Conservation (phyloP, 2,888 invertebrate genomes). For the Epistrophe eligans region DNA sequence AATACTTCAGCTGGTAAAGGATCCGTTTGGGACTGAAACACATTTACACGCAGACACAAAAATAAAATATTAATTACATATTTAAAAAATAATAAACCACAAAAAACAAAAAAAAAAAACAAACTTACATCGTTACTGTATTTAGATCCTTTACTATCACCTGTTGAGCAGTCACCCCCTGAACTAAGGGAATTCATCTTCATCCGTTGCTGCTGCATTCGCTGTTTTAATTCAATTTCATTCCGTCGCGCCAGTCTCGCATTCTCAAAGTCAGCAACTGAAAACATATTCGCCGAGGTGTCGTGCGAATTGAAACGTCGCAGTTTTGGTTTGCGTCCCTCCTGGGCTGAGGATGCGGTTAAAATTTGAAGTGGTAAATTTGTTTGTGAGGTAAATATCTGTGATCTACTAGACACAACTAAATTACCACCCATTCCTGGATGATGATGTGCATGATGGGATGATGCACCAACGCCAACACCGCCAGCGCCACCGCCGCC, state of each 20-base stretch:
- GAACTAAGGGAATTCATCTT: constrained; percentile 82
- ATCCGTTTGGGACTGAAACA: constrained; percentile 80
- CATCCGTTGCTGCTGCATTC: constrained; percentile 81
- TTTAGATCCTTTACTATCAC: constrained; percentile 83
- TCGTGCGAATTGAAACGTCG: constrained; percentile 84
- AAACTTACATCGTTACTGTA: constrained; percentile 82
- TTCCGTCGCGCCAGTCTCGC: constrained; percentile 83
- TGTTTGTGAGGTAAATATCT: constrained; percentile 79
- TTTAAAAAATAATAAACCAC: neutral
- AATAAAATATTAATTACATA: neutral
- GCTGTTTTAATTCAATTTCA: constrained; percentile 83
- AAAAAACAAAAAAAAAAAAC: neutral
- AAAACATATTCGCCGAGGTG: constrained; percentile 84
- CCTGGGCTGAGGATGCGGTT: constrained; percentile 78
- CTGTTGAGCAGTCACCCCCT: constrained; percentile 83
- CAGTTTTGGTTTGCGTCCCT: constrained; percentile 83
- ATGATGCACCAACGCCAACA: constrained; percentile 33
- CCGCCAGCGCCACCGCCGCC: neutral
- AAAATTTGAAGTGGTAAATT: constrained; percentile 79
- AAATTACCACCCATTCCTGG: constrained; percentile 77
- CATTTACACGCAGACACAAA: constrained; percentile 7
- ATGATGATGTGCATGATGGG: constrained; percentile 76
- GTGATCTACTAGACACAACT: constrained; percentile 77
- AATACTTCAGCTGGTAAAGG: constrained; percentile 83
- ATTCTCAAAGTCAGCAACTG: constrained; percentile 84